Percentiles rank a stretch among this genome's conserved stretches.
Conservation (phyloP, 2,797 vertebrate genomes). For the Leucoraja ocellata region DNA sequence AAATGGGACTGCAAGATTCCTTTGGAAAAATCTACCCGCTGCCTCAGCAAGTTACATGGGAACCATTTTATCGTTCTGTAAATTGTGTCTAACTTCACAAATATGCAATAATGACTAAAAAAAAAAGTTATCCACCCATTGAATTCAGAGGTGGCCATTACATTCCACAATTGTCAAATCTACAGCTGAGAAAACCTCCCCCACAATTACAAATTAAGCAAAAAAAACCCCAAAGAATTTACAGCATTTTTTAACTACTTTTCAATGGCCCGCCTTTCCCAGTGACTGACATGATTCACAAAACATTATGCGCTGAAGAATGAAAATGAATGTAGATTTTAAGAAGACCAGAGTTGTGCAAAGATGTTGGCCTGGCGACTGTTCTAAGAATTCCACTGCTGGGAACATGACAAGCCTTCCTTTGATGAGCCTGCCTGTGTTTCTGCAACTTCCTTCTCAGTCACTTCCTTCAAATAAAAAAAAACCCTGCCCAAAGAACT, state of each 20-base stretch:
- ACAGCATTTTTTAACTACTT: background rate
- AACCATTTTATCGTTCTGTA: too few relatives aligned
- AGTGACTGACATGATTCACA: too few relatives aligned
- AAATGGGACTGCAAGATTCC: background rate
- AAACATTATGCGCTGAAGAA: background rate
- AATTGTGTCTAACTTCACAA: background rate
- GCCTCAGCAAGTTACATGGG: background rate
- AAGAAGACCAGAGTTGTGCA: background rate
- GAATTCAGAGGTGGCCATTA: background rate
- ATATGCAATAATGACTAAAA: background rate
- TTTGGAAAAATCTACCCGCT: background rate
- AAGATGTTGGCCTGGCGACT: slow-evolving; percentile 34
- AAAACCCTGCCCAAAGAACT: slow-evolving; percentile 49
- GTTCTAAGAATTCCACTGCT: slow-evolving; percentile 40
- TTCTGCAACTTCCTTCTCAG: slow-evolving; percentile 54
- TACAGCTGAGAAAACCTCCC: background rate
- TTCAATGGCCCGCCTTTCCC: background rate
- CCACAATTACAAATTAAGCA: background rate
- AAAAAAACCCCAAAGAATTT: background rate
- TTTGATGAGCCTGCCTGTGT: slow-evolving; percentile 50
- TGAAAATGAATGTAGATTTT: background rate
- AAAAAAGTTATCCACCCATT: background rate
- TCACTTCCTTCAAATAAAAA: slow-evolving; percentile 58
- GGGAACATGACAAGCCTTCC: slow-evolving; percentile 46
- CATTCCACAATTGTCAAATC: background rate